Evolutionary conservation across 64 coral and sea anemone species (phyloP).

Genomic region (Montipora foliosa): DNA sequence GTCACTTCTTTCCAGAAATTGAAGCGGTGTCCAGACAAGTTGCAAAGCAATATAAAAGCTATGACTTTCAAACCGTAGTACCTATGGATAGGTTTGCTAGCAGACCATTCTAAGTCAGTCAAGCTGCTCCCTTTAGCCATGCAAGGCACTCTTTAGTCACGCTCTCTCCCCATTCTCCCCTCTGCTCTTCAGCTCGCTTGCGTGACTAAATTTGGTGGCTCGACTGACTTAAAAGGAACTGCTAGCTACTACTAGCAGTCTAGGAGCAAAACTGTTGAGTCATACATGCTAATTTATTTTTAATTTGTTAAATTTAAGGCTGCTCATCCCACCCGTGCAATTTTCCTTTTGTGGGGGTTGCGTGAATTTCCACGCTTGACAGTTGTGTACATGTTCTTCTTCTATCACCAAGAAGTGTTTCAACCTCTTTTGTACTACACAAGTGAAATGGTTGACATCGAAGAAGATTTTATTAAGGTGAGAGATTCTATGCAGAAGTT

Average conservation of each 20-base stretch:
- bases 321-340: slow-evolving; percentile 53
- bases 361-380: slow-evolving; percentile 90
- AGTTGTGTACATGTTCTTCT: slow-evolving; percentile 56
- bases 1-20: no score
- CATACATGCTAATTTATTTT: background rate
- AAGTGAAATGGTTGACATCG: slow-evolving; percentile 48
- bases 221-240: no score
- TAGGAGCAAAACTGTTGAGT: background rate
- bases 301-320: slow-evolving; percentile 25
- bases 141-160: no score
- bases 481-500: background rate
- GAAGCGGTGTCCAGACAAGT: no score
- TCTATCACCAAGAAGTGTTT: slow-evolving; percentile 78
- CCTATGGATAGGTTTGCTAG: no score
- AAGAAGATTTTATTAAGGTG: slow-evolving; percentile 19
- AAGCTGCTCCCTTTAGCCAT: no score
- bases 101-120: no score
- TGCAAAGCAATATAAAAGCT: no score
- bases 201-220: no score
- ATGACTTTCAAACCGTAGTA: no score
- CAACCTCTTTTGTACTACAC: slow-evolving; percentile 74
- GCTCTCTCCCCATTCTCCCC: no score
- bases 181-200: no score
- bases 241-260: background rate
- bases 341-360: slow-evolving; percentile 89